Conservation (phyloP, 2,888 invertebrate species). For the Cryptosula pallasiana region DNA sequence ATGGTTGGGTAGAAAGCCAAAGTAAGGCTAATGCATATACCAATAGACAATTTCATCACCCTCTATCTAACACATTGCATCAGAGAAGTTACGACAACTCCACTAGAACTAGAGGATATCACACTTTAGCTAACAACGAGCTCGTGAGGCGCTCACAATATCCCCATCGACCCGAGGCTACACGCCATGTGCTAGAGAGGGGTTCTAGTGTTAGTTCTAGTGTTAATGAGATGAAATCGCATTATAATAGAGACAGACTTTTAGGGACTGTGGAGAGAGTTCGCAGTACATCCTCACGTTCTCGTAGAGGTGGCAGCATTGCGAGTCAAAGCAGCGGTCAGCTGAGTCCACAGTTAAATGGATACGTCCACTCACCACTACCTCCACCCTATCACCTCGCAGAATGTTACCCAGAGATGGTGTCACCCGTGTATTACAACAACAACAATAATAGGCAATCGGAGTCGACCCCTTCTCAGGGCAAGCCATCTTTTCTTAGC, state of each 20-base stretch:
- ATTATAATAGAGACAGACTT: constrained; percentile 10
- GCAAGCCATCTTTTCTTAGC: too few species aligned
- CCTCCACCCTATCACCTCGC: constrained; percentile 11
- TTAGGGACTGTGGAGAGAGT: constrained; percentile 1
- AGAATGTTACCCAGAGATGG: constrained; percentile 18
- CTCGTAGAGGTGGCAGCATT: neutral
- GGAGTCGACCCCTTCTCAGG: neutral
- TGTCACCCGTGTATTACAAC: constrained; percentile 14
- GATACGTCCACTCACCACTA: constrained; percentile 6
- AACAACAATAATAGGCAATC: constrained; percentile 22
- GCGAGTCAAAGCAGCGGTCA: constrained; percentile 4
- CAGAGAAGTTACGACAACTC: neutral
- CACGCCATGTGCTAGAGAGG: neutral
- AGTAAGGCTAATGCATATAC: neutral
- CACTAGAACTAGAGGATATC: neutral
- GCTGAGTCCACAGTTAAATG: neutral
- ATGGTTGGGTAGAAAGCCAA: constrained; percentile 22
- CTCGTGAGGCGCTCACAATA: neutral
- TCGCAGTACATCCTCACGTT: neutral
- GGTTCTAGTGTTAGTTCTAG: constrained; percentile 15
- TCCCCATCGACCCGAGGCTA: neutral
- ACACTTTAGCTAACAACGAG: neutral
- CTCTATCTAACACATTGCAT: neutral
- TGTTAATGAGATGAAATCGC: constrained; percentile 9
- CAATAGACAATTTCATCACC: neutral